A percentile compares a stretch with the other conserved stretches of the same genome.
Evolutionary conservation across 2,888 invertebrate species (phyloP).

Genomic region (Morpho achilles): DNA sequence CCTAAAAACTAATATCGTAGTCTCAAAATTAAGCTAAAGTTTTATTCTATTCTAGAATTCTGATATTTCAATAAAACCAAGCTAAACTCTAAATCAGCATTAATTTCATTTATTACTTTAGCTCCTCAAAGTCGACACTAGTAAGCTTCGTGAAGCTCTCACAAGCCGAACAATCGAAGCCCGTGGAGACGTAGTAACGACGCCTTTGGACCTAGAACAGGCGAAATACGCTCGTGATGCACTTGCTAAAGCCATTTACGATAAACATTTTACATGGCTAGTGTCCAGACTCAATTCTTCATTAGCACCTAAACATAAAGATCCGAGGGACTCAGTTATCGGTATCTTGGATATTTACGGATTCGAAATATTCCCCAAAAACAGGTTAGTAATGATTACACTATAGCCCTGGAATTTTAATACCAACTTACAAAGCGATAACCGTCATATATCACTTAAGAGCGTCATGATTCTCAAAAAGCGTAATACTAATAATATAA

Average conservation of each 20-base stretch:
- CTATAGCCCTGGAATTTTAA: too few species aligned
- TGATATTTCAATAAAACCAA: too few species aligned
- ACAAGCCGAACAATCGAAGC: conserved; percentile 93
- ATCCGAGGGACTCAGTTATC: conserved; percentile 84
- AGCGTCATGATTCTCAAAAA: neutral
- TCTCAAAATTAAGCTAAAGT: too few species aligned
- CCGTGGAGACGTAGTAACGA: conserved; percentile 88
- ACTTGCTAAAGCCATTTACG: conserved; percentile 94
- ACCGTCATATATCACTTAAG: too few species aligned
- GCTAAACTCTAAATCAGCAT: too few species aligned
- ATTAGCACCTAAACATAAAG: conserved; percentile 79
- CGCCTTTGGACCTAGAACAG: conserved; percentile 88
- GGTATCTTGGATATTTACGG: conserved; percentile 97
- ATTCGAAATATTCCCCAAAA: conserved; percentile 94
- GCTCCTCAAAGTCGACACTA: conserved; percentile 86
- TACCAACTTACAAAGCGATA: too few species aligned
- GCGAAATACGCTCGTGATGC: conserved; percentile 94
- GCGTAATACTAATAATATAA: neutral
- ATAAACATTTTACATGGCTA: conserved; percentile 94
- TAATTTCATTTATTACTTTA: conserved; percentile 38
- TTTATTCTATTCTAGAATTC: too few species aligned
- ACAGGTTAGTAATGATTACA: conserved; percentile 78
- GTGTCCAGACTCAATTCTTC: conserved; percentile 89
- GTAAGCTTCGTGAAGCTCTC: conserved; percentile 84
- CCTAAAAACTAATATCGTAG: too few species aligned